Evolutionary conservation across 2,113 vertebrate genomes (phyloP).

Genomic region (Gavialis gangeticus): DNA sequence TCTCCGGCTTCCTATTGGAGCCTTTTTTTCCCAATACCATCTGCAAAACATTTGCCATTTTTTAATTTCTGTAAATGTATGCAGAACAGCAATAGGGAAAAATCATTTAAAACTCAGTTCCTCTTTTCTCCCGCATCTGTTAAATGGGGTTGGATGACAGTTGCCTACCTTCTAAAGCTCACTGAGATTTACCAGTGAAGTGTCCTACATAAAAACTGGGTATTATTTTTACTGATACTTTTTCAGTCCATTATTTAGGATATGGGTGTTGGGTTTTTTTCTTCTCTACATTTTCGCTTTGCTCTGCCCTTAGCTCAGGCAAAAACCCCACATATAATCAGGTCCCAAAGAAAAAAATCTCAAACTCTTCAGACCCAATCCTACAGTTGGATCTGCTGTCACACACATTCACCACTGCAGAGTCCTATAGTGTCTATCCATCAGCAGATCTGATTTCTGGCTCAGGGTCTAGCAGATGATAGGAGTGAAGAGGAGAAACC

Average conservation of each 20-base stretch:
- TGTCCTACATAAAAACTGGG: neutral
- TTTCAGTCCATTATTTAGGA: neutral
- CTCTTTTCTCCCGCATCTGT: neutral
- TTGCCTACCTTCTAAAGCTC: neutral
- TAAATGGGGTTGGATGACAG: neutral
- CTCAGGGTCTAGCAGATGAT: neutral
- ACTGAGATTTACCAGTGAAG: neutral
- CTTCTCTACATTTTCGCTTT: neutral
- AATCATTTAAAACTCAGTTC: neutral
- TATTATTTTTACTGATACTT: neutral
- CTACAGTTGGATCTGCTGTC: neutral
- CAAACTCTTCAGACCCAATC: too few species aligned
- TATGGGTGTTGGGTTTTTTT: neutral
- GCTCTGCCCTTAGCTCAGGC: neutral
- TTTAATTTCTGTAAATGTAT: conserved; percentile 18
- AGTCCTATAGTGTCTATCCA: neutral
- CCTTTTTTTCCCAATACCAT: neutral
- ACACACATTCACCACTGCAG: neutral
- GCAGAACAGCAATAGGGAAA: neutral
- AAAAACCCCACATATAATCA: neutral
- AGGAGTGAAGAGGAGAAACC: fast-evolving
- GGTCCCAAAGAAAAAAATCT: neutral
- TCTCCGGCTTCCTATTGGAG: neutral
- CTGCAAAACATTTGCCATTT: neutral
- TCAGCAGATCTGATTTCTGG: neutral